Evolutionary conservation across 92 coral and sea anemone genomes (phyloP).

Genomic region (Actinernus sp.): DNA sequence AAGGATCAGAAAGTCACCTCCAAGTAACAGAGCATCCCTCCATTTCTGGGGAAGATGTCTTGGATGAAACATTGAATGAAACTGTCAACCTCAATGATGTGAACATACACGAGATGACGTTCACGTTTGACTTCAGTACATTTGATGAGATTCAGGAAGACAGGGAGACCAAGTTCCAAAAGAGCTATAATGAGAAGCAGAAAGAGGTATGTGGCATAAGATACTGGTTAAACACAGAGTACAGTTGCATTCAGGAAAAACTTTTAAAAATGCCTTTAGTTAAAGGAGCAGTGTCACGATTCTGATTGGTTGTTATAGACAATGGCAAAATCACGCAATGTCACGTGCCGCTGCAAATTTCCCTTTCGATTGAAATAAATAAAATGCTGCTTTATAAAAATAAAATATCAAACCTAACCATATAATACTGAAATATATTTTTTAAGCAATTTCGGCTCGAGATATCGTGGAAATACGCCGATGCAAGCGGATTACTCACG

Average conservation of each 20-base stretch:
- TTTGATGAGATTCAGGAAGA: slow-evolving; percentile 92
- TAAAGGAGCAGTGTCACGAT: too few relatives aligned
- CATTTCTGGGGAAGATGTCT: slow-evolving; percentile 35
- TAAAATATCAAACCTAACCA: too few relatives aligned
- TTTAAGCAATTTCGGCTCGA: too few relatives aligned
- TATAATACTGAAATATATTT: too few relatives aligned
- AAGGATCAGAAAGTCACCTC: background rate
- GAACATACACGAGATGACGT: slow-evolving; percentile 94
- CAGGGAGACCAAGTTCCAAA: slow-evolving; percentile 80
- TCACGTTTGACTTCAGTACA: slow-evolving; percentile 90
- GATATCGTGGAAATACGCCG: too few relatives aligned
- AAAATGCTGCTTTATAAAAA: too few relatives aligned
- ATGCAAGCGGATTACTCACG: too few relatives aligned
- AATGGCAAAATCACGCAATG: too few relatives aligned
- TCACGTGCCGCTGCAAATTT: too few relatives aligned
- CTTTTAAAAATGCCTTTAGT: background rate
- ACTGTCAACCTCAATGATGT: slow-evolving; percentile 83
- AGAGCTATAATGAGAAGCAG: slow-evolving; percentile 88
- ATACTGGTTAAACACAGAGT: background rate
- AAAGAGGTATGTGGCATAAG: slow-evolving; percentile 40
- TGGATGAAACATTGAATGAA: slow-evolving; percentile 66
- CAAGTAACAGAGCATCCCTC: background rate
- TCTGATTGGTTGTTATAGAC: too few relatives aligned
- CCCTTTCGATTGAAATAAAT: too few relatives aligned
- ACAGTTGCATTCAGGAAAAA: background rate